Evolutionary conservation across 2,888 invertebrate species (phyloP), one percentile per base, ranked within the genome.

Genomic region (Drosophila crucigera): DNA sequence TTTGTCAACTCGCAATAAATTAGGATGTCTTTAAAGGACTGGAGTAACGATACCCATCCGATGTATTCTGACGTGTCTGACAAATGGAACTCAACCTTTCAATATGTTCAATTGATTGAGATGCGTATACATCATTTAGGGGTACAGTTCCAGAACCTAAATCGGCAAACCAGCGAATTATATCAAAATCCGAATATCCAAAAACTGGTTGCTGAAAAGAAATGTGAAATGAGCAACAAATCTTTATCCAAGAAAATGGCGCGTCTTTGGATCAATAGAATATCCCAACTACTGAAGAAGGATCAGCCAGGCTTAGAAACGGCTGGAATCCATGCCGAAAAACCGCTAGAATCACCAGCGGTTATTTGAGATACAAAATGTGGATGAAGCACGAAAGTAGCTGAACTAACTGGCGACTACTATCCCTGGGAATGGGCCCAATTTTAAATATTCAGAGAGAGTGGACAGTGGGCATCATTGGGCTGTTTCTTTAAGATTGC

Each of bases 91-190:
- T 61, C 28, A 4, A 53, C 25, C 4, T 10, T 37, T 11, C 28
- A 52, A 4, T n/a, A 14, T 31, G 4, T 64, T 9, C 22, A 25
- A 3, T 4, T 54, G 11, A 39, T 75, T 4, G 35, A 65, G 16
- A n/a, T 14, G n/a, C 75, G 73, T n/a, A 55, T 59, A 31, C 31
- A 47, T 14, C 16, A n/a, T 2, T 22, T 74, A 5, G 37, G 14
- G 28, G 19, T 25, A 6, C 47, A 50, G 10, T 59, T 39, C 37
- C 33, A 25, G 19, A 25, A 16, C 0, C n/a, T 59, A n/a, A n/a
- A 28, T 22, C 22, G 31, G 3, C n/a, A 22, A 4, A 5, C 37
- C 1, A 3, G 1, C 0, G 30, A 43, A 10, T 37, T 62, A 1
- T 28, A 22, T 0, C 4, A 25, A 1, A 28, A 37, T 25, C 22